phyloP scores from a whole-genome alignment of 2,888 invertebrate species.

The Troides helena region DNA sequence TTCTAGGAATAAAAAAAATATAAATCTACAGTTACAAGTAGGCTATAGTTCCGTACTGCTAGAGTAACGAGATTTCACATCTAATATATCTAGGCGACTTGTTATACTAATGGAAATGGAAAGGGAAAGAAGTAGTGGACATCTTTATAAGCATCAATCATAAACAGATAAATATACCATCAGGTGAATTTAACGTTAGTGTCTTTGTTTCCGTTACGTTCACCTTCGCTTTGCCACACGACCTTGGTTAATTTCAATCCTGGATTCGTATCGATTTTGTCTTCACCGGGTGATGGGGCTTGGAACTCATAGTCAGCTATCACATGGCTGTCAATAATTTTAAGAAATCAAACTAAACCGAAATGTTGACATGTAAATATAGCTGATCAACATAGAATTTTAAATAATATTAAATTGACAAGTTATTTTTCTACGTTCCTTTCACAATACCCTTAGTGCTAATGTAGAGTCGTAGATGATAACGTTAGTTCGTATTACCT shows the following conservation, averaged over 20 bases:
- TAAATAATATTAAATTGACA: slow-evolving; percentile 74
- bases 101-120: too few relatives aligned
- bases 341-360: slow-evolving; percentile 72
- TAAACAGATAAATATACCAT: too few relatives aligned
- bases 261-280: slow-evolving; percentile 57
- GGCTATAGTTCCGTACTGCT: too few relatives aligned
- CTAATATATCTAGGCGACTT: too few relatives aligned
- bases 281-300: slow-evolving; percentile 69
- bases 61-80: too few relatives aligned
- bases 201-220: too few relatives aligned
- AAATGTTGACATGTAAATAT: slow-evolving; percentile 79
- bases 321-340: slow-evolving; percentile 80
- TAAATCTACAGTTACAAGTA: too few relatives aligned
- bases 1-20: too few relatives aligned
- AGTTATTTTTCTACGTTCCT: slow-evolving; percentile 79
- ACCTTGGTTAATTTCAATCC: not conserved
- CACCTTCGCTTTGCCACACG: too few relatives aligned
- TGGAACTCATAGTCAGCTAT: slow-evolving; percentile 78
- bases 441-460: slow-evolving; percentile 62
- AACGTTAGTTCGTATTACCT: slow-evolving; percentile 40
- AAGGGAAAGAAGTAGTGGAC: too few relatives aligned
- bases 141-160: too few relatives aligned
- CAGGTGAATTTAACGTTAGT: too few relatives aligned
- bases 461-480: slow-evolving; percentile 39
- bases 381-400: slow-evolving; percentile 77